Evolutionary conservation across 2,888 invertebrate genomes (phyloP), one percentile per base, ranked within the genome.

Genomic region (Euproctis similis): DNA sequence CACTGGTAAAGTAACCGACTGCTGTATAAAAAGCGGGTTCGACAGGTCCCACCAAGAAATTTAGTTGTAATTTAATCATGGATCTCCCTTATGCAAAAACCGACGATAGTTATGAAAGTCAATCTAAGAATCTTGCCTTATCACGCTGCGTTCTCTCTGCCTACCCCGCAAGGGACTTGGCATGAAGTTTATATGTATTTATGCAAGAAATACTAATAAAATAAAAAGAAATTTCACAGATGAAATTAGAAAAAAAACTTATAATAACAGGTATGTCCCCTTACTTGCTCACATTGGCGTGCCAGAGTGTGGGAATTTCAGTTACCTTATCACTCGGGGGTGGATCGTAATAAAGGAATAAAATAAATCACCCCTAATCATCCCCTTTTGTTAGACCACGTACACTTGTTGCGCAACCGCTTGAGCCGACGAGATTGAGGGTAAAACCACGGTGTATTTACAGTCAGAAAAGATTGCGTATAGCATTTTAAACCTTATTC

Each of bases 341-440:
- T 73, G 76, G 71, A 74, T 14, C 6, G n/a, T 75, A 77, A 76
- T 74, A 76, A 81, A 72, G 56, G 69, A 61, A 64, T 67, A 58
- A 68, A n/a, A 81, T 81, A 84, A 82, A 82, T 81, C 82, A 81
- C 69, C 73, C 74, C 74, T 81, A 81, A 81, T 80, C 71, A 76
- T 54, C 53, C 39, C n/a, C 63, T 65, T 72, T 81, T 80, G 72
- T 80, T 73, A 39, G 48, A n/a, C n/a, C 43, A 51, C 46, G 47
- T 65, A 68, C 81, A 81, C 82, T 81, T 82, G 82, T 81, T 80
- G 72, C 73, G n/a, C n/a, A n/a, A n/a, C n/a, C n/a, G n/a, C n/a
- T n/a, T n/a, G n/a, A 62, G 42, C 43, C 47, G 60, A 61, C 46
- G 46, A 57, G 54, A 53, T 50, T 59, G n/a, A n/a, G n/a, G n/a